A percentile compares a stretch with the other conserved stretches of the same genome.
phyloP scores from a whole-genome alignment of 1,140 invertebrate species.

The Pygmarrhopalites habei region DNA sequence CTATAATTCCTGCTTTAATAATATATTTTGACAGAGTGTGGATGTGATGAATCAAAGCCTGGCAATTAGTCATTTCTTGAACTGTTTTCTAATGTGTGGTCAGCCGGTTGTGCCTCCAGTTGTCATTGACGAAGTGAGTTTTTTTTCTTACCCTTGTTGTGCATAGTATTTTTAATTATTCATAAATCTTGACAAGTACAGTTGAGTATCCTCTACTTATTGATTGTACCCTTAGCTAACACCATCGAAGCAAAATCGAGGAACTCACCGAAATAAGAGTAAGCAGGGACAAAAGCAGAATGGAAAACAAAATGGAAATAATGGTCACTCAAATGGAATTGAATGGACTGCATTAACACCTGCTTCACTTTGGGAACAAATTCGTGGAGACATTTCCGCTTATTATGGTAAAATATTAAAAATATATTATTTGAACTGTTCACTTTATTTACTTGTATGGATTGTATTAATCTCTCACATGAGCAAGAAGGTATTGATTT shows the following conservation, averaged over 20 bases:
- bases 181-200: no score
- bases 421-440: no score
- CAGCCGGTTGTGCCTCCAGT: slow-evolving; percentile 55
- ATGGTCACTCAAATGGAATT: slow-evolving; percentile 53
- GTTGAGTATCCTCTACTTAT: slow-evolving; percentile 3
- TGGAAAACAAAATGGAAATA: slow-evolving; percentile 52
- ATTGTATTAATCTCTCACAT: no score
- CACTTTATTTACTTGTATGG: no score
- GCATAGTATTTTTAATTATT: no score
- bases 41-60: slow-evolving; percentile 82
- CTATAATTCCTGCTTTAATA: no score
- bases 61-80: slow-evolving; percentile 89
- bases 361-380: slow-evolving; percentile 76
- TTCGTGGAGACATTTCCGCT: slow-evolving; percentile 71
- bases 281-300: slow-evolving; percentile 45
- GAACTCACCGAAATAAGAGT: slow-evolving; percentile 50
- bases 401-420: no score
- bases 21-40: slow-evolving; percentile 51
- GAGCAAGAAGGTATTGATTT: no score
- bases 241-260: slow-evolving; percentile 19
- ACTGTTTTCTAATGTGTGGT: slow-evolving; percentile 79
- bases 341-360: slow-evolving; percentile 85
- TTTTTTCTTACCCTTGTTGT: not conserved
- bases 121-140: slow-evolving; percentile 56
- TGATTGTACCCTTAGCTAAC: no score